These are phyloP conservation scores for Dasyprocta punctata DNA, from an alignment of 2,113 vertebrate genomes.

Conservation along the genomic window DNA sequence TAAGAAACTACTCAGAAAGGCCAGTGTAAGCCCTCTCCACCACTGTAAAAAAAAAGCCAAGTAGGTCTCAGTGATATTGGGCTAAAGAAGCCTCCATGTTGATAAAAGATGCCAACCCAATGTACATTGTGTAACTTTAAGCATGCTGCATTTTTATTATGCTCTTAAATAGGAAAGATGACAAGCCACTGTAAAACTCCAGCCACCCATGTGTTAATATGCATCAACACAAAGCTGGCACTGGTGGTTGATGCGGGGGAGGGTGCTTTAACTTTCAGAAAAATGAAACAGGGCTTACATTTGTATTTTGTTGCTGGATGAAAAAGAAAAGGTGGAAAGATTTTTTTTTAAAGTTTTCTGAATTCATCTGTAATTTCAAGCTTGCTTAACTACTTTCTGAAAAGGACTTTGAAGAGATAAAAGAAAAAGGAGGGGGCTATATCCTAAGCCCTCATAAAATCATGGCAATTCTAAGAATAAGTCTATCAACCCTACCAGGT, in stretches of 20 bases:
- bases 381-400: not conserved
- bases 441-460: not conserved
- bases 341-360: not conserved
- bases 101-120: not conserved
- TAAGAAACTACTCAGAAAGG: not conserved
- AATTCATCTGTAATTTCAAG: slow-evolving; percentile 17
- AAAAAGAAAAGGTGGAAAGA: not conserved
- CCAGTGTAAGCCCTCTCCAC: not conserved
- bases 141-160: not conserved
- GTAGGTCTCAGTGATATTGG: not conserved
- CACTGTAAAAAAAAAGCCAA: not conserved
- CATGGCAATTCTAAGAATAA: not conserved
- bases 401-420: not conserved
- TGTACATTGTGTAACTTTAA: not conserved
- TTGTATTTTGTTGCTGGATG: slow-evolving; percentile 40
- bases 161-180: not conserved
- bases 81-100: not conserved
- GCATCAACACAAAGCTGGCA: not conserved
- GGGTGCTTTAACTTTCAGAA: not conserved
- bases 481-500: not conserved
- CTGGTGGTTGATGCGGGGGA: not conserved
- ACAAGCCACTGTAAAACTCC: not conserved
- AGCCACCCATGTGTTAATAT: not conserved
- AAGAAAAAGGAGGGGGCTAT: not conserved
- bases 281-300: not conserved